Base-by-base conservation (phyloP, 2,888 invertebrate species). In the Dusona sp. region DNA sequence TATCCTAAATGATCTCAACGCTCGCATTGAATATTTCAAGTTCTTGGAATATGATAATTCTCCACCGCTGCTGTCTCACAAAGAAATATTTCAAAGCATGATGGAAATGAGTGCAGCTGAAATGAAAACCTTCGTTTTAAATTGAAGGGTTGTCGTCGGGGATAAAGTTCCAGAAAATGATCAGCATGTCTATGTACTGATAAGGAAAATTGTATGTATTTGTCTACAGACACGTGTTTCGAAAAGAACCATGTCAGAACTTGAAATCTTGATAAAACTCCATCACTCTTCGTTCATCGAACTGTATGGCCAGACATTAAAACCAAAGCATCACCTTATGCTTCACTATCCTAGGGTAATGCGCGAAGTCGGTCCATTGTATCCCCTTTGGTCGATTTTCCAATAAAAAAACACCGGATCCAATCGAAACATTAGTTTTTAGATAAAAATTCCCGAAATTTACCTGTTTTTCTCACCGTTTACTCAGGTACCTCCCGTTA, bases 271-370 rank as follows among this genome's bases (percentile, higher is more conserved):
- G 29, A 79, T 87, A 22, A 42, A 74, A 79, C 42, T 79, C n/a
- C 88, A 88, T 73, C 88, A 89, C 80, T 65, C 19, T 0, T 67
- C 81, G 42, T 87, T 74, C 70, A 54, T 87, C 22, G 42, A 83
- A 22, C 64, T 85, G 16, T 85, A 87, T 64, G 83, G 54, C 13
- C 42, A 83, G 29, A 80, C 73, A 70, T 65, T 88, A 13, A 88
- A 87, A 72, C 89, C 88, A 3, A 88, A 86, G 73, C 74, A 86
- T 48, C 89, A 88, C 84, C 72, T 74, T 51, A 73, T 88, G 73
- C 42, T 86, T 22, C 88, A 89, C 61, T 88, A 89, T 72, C 29
- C 85, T 9, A 65, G 54, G 54, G 79, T 88, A 48, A 89, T 87
- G 88, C 64, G 67, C 3, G 77, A 74, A 70, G 70, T 89, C 33